Conservation (phyloP, 1,140 invertebrate genomes). For the Monomorium pharaonis region DNA sequence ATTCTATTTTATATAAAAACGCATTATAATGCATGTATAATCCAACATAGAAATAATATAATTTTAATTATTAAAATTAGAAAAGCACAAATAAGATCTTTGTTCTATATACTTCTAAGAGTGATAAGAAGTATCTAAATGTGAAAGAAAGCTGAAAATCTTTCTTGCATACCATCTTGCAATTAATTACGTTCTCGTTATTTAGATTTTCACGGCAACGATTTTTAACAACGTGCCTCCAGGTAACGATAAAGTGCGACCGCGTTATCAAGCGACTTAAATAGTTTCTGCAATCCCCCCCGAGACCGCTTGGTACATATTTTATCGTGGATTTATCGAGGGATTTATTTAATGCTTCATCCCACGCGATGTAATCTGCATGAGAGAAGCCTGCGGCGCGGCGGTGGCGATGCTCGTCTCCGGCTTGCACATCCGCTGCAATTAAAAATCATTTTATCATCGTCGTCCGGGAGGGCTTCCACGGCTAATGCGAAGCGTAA, state of each 20-base stretch:
- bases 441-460: slow-evolving; percentile 57
- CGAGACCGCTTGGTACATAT: background rate
- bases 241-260: background rate
- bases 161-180: background rate
- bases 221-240: background rate
- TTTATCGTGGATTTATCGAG: slow-evolving; percentile 38
- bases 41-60: background rate
- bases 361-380: background rate
- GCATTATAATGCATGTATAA: background rate
- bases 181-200: slow-evolving; percentile 12
- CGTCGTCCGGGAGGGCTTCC: background rate
- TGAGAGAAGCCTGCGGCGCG: background rate
- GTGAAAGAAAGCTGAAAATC: background rate
- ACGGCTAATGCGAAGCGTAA: slow-evolving; percentile 16
- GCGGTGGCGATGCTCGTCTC: background rate
- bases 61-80: background rate
- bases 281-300: background rate
- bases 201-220: background rate
- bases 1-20: background rate
- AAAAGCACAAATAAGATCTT: too few relatives aligned
- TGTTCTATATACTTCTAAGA: background rate
- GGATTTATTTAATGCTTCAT: slow-evolving; percentile 35
- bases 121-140: background rate
- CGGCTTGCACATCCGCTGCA: background rate
- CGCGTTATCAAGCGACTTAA: slow-evolving; percentile 15